These are phyloP conservation scores for Chaitophorus viminalis DNA, from an alignment of 2,888 invertebrate species.

Conservation along the genomic window DNA sequence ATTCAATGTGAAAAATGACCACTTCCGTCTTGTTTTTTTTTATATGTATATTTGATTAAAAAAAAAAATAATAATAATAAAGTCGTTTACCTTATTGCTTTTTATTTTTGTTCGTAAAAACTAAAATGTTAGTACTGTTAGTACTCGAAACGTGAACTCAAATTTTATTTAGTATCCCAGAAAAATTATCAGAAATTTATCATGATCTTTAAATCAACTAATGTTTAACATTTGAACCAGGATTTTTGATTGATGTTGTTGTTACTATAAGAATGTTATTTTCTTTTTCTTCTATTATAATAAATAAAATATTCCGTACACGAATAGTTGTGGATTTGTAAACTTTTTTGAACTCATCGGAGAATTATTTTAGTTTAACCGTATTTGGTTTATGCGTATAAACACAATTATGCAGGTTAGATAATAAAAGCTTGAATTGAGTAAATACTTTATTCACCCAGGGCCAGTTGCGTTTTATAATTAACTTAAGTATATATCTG, in stretches of 20 bases:
- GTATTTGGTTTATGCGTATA: background rate
- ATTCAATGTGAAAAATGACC: conserved; percentile 19
- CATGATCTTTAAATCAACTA: background rate
- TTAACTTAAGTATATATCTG: background rate
- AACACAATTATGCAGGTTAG: background rate
- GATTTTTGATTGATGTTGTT: background rate
- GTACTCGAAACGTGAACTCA: background rate
- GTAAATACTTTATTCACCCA: background rate
- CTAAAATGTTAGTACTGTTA: no score
- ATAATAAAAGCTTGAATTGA: background rate
- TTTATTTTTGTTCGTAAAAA: background rate
- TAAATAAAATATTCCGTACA: background rate
- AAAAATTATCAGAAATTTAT: background rate
- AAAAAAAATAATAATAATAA: background rate
- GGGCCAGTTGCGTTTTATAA: background rate
- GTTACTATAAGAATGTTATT: background rate
- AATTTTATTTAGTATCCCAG: background rate
- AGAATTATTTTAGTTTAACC: background rate
- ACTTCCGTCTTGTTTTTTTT: background rate
- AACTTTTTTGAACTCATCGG: background rate
- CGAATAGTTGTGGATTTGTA: background rate
- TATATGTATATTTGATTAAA: background rate
- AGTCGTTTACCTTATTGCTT: background rate
- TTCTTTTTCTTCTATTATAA: background rate
- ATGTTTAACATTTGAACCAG: background rate